Evolutionary conservation across 2,888 invertebrate genomes (phyloP).

Genomic region (Acronicta alni): DNA sequence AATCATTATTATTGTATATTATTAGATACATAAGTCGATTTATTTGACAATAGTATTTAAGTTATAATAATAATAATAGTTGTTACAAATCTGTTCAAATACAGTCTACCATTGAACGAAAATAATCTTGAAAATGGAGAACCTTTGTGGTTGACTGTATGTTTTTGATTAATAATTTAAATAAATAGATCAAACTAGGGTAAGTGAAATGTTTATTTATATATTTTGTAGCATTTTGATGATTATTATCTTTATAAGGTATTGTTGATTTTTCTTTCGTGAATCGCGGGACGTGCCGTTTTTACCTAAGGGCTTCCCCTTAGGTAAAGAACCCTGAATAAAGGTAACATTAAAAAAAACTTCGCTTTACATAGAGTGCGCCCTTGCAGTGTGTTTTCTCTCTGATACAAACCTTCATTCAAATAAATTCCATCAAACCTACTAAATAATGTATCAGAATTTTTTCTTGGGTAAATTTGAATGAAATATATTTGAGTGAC

Average conservation of each 20-base stretch:
- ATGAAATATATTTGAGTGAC: too few species aligned
- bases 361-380: too few species aligned
- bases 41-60: slow-evolving; percentile 35
- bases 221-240: slow-evolving; percentile 52
- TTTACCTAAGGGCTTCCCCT: slow-evolving; percentile 1
- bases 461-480: too few species aligned
- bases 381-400: too few species aligned
- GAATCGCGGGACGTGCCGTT: slow-evolving; percentile 25
- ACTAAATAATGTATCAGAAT: too few species aligned
- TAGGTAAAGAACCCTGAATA: too few species aligned
- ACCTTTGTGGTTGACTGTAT: slow-evolving; percentile 12
- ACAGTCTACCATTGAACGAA: slow-evolving; percentile 1
- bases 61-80: slow-evolving; percentile 16
- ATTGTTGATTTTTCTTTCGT: slow-evolving; percentile 44
- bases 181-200: slow-evolving; percentile 47
- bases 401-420: too few species aligned
- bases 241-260: slow-evolving; percentile 31
- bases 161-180: slow-evolving; percentile 27
- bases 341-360: too few species aligned
- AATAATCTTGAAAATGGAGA: background rate
- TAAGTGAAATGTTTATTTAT: slow-evolving; percentile 52
- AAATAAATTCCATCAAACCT: too few species aligned
- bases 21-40: slow-evolving; percentile 27
- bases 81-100: slow-evolving; percentile 24
- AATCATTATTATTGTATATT: slow-evolving; percentile 35